Evolutionary conservation across 1,140 invertebrate genomes (phyloP).

Genomic region (Oncopodura yosiiana): DNA sequence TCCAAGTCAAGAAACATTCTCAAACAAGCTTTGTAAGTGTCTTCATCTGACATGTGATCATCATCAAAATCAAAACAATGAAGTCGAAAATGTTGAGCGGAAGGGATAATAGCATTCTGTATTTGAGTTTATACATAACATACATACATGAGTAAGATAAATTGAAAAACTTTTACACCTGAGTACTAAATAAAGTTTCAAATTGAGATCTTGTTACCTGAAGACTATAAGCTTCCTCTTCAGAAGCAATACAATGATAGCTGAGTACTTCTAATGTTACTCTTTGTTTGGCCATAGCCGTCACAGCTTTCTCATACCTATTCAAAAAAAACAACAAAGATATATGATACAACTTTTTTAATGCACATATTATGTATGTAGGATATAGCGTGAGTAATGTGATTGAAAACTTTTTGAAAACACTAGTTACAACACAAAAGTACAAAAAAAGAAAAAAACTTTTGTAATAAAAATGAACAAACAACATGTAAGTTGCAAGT

Average conservation of each 20-base stretch:
- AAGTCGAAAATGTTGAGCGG: constrained; percentile 66
- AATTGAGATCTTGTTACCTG: constrained; percentile 50
- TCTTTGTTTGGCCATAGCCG: constrained; percentile 87
- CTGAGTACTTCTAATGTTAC: constrained; percentile 90
- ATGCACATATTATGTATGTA: too few species aligned
- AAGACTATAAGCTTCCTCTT: constrained; percentile 73
- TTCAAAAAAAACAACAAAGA: constrained; percentile 17
- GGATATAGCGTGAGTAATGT: too few species aligned
- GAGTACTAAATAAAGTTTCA: not conserved
- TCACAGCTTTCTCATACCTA: constrained; percentile 81
- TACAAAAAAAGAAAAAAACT: too few species aligned
- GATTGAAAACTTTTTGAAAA: constrained; percentile 36
- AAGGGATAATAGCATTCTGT: constrained; percentile 63
- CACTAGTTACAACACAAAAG: not conserved
- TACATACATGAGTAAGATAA: not conserved
- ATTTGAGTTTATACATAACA: too few species aligned
- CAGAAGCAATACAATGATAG: constrained; percentile 85
- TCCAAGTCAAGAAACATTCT: constrained; percentile 86
- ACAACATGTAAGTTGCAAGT: too few species aligned
- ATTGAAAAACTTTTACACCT: not conserved
- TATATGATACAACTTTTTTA: too few species aligned
- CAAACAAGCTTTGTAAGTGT: constrained; percentile 73
- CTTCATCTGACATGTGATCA: constrained; percentile 70
- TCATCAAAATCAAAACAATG: constrained; percentile 82
- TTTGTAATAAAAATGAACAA: too few species aligned